Base-by-base conservation (phyloP, 1,140 invertebrate genomes). In the Cherax destructor region DNA sequence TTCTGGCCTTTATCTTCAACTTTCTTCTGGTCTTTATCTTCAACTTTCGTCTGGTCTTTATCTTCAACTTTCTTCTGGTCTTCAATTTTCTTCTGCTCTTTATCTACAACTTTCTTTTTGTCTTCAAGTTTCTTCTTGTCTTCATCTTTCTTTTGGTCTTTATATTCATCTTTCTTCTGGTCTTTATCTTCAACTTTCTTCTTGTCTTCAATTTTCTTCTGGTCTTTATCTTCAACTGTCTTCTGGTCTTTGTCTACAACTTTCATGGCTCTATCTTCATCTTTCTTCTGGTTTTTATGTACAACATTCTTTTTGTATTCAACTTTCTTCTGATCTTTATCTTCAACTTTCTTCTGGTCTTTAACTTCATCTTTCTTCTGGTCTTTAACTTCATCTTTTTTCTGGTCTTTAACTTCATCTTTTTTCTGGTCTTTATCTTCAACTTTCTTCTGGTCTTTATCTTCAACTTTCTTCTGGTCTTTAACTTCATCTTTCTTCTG, bases 181-280 rank as follows among this genome's bases (percentile, higher is more conserved):
- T n/a, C 83, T 10, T 24, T 65, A 50, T 74, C 83, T 13, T 49
- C 61, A n/a, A 21, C 83, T 74, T 85, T 47, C 47, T 83, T 47
- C 21, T 79, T 18, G 10, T 21, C 77, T 7, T 76, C 84, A 18
- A 72, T 24, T 0, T 76, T 24, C 49, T 86, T 13, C 21, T 52
- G 16, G 4, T 77, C 49, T 24, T n/a, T 30, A 3, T 61, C 59
- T 11, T 56, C 16, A 21, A 50, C 84, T n/a, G 77, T 24, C 4
- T 86, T 49, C 11, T 85, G 61, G 11, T 10, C 69, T 49, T 74
- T 49, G 4, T 52, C 49, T 18, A 65, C 30, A 41, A 41, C 30
- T 41, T n/a, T n/a, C n/a, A n/a, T n/a, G n/a, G n/a, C n/a, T n/a
- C n/a, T n/a, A n/a, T n/a, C n/a, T n/a, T n/a, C n/a, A n/a, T n/a